A percentile compares a stretch with the other conserved stretches of the same genome.
Conservation (phyloP, 1,140 invertebrate species). For the Drosophila sulfurigaster region DNA sequence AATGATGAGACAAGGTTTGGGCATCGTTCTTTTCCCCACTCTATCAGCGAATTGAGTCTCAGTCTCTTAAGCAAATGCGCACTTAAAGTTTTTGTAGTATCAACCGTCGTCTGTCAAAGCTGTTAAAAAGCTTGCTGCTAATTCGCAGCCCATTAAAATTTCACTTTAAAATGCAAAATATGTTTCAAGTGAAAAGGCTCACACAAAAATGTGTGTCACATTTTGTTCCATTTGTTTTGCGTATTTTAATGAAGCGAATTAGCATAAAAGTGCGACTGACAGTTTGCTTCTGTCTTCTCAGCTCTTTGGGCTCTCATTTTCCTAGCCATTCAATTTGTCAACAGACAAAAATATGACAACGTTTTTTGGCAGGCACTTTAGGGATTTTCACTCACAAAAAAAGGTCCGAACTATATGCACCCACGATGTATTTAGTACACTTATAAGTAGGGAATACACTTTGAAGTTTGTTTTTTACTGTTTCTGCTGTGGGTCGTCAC, state of each 20-base stretch:
- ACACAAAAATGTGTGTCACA: constrained; percentile 67
- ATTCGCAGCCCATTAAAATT: constrained; percentile 65
- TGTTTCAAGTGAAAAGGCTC: constrained; percentile 41
- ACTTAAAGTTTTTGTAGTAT: constrained; percentile 20
- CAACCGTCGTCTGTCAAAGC: constrained; percentile 29
- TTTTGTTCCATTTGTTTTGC: constrained; percentile 64
- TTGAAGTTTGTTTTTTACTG: constrained; percentile 43
- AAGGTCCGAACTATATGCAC: constrained; percentile 54
- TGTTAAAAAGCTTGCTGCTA: constrained; percentile 41
- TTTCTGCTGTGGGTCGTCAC: constrained; percentile 30
- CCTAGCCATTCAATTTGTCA: constrained; percentile 73
- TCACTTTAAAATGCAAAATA: constrained; percentile 60
- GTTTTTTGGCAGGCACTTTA: constrained; percentile 76
- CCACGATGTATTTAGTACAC: constrained; percentile 21
- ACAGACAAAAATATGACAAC: constrained; percentile 70
- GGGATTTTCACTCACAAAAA: constrained; percentile 55
- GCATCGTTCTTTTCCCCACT: neutral
- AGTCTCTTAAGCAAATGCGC: neutral
- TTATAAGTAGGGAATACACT: constrained; percentile 29
- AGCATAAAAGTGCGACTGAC: constrained; percentile 76
- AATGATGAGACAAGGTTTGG: constrained; percentile 14
- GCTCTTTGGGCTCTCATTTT: constrained; percentile 5
- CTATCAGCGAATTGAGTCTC: neutral
- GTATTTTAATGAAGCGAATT: constrained; percentile 81
- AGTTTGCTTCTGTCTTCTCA: constrained; percentile 4